A percentile compares a stretch with the other conserved stretches of the same genome.
Evolutionary conservation across 1,140 invertebrate genomes (phyloP).

Genomic region (Diorhabda sublineata): DNA sequence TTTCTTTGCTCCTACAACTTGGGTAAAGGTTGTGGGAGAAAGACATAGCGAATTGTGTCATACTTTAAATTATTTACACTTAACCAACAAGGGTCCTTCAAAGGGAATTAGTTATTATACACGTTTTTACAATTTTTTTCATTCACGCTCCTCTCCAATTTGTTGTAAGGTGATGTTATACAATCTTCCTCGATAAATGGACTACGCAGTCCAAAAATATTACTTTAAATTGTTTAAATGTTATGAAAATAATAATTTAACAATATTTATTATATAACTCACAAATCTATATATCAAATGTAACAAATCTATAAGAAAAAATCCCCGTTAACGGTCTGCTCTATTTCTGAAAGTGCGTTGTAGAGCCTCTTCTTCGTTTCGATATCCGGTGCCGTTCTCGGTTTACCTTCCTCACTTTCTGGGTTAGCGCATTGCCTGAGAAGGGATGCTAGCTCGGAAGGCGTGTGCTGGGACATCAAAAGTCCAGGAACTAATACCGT

Average conservation of each 20-base stretch:
- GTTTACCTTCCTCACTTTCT: conserved; percentile 43
- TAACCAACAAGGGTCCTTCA: no score
- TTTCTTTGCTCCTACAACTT: no score
- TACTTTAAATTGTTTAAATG: no score
- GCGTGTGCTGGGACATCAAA: conserved; percentile 55
- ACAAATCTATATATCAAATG: background rate
- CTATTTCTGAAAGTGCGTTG: conserved; percentile 51
- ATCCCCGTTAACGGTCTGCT: conserved; percentile 42
- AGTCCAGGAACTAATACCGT: conserved; percentile 58
- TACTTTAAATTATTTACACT: no score
- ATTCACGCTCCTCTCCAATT: conserved; percentile 2
- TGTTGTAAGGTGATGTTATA: background rate
- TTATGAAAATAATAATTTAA: no score
- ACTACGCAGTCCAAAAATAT: no score
- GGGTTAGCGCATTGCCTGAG: conserved; percentile 57
- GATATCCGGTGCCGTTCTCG: conserved; percentile 47
- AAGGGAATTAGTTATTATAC: no score
- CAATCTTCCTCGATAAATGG: no score
- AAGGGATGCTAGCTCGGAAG: conserved; percentile 51
- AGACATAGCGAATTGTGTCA: no score
- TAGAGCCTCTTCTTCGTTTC: conserved; percentile 50
- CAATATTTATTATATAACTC: background rate
- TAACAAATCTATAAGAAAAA: conserved; percentile 28
- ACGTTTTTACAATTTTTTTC: background rate
- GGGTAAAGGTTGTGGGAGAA: no score